Conservation (phyloP, 2,888 invertebrate species). For the Tenthredo amoena region DNA sequence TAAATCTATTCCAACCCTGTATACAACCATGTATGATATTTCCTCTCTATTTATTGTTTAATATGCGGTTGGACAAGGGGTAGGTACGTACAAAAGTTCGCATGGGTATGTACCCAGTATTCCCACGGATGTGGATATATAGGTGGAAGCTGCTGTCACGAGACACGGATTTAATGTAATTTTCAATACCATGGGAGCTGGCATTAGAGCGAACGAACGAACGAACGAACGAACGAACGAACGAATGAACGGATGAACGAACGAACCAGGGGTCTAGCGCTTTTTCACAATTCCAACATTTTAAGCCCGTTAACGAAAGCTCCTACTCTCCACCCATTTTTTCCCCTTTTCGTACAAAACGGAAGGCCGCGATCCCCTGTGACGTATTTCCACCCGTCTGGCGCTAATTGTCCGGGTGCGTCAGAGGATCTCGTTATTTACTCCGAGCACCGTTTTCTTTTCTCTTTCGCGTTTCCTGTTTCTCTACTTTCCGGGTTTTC, state of each 20-base stretch:
- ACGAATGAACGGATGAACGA: neutral
- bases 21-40: neutral
- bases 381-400: conserved; percentile 39
- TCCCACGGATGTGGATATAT: neutral
- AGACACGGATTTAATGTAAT: conserved; percentile 27
- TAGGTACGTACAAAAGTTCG: neutral
- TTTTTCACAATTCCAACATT: conserved; percentile 22
- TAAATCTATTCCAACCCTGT: no score
- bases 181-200: neutral
- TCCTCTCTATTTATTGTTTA: neutral
- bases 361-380: conserved; percentile 23
- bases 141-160: neutral
- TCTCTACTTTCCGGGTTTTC: neutral
- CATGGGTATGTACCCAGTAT: neutral
- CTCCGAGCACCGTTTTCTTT: conserved; percentile 35
- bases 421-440: conserved; percentile 46
- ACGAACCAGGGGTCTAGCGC: conserved; percentile 7
- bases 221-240: neutral
- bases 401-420: conserved; percentile 49
- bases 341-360: neutral
- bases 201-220: neutral
- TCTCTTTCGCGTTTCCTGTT: conserved; percentile 31
- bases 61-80: neutral
- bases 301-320: conserved; percentile 17
- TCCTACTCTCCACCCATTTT: neutral